phyloP scores from a whole-genome alignment of 2,113 vertebrate species.

The Craseonycteris thonglongyai region DNA sequence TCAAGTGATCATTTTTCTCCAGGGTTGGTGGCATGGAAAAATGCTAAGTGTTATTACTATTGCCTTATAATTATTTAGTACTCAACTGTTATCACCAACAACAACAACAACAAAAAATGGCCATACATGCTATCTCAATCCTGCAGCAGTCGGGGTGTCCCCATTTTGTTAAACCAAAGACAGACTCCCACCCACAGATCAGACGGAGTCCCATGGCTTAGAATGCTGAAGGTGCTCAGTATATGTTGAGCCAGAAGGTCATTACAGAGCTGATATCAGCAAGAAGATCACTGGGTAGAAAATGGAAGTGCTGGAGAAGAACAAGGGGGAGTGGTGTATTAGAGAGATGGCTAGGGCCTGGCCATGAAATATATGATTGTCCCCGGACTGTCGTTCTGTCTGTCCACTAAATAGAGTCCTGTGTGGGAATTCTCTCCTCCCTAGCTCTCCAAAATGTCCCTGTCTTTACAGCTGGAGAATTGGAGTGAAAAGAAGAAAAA shows the following conservation, averaged over 20 bases:
- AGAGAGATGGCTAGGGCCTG: background rate
- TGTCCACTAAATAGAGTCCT: background rate
- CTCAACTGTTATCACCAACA: background rate
- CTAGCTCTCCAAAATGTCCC: background rate
- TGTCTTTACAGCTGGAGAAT: background rate
- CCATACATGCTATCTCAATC: background rate
- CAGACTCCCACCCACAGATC: background rate
- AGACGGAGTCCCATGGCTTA: background rate
- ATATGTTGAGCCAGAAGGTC: background rate
- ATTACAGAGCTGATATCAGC: background rate
- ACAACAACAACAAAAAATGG: background rate
- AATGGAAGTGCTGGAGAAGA: background rate
- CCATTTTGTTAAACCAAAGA: background rate
- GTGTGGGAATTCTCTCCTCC: background rate
- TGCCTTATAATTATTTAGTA: background rate
- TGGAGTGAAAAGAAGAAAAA: background rate
- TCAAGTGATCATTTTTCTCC: background rate
- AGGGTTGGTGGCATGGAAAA: background rate
- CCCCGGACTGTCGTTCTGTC: background rate
- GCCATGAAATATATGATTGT: background rate
- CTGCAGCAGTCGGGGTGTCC: background rate
- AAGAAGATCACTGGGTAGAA: background rate
- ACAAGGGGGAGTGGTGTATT: background rate
- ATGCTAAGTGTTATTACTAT: background rate
- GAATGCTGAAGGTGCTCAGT: background rate